phyloP scores from a whole-genome alignment of 1,140 invertebrate species.

The Tetranychus cinnabarinus region DNA sequence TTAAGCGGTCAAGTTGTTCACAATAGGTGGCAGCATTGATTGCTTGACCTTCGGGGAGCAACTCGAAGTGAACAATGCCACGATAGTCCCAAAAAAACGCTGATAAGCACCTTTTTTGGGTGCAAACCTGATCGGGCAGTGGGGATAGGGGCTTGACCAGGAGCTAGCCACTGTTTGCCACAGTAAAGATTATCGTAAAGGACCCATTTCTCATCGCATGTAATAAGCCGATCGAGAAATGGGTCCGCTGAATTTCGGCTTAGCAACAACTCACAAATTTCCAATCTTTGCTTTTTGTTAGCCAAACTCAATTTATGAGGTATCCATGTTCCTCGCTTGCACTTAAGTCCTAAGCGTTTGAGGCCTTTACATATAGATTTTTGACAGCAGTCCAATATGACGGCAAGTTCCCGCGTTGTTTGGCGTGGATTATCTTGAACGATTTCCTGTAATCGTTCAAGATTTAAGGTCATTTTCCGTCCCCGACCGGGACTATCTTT shows the following conservation, averaged over 20 bases:
- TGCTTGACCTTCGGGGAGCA: constrained; percentile 1
- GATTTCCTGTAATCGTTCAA: too few relatives aligned
- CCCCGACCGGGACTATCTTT: too few relatives aligned
- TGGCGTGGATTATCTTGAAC: too few relatives aligned
- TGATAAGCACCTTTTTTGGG: constrained; percentile 4
- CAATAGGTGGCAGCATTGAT: background rate
- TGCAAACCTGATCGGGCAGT: background rate
- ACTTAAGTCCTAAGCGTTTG: too few relatives aligned
- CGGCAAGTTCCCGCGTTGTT: too few relatives aligned
- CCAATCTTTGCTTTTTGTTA: background rate
- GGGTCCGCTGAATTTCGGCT: background rate
- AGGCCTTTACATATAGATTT: too few relatives aligned
- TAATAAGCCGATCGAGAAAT: constrained; percentile 5
- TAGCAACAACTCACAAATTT: constrained; percentile 1
- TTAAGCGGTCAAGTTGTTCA: constrained; percentile 1
- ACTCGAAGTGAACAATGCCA: constrained; percentile 3
- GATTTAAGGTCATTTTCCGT: too few relatives aligned
- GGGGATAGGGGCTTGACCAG: background rate
- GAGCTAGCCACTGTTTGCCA: background rate
- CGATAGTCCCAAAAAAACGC: constrained; percentile 8
- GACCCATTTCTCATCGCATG: constrained; percentile 5
- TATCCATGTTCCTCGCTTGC: too few relatives aligned
- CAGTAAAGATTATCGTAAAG: constrained; percentile 6
- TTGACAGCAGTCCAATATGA: too few relatives aligned
- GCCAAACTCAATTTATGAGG: background rate